phyloP scores from a whole-genome alignment of 2,113 vertebrate genomes.

The Epinephelus fuscoguttatus region DNA sequence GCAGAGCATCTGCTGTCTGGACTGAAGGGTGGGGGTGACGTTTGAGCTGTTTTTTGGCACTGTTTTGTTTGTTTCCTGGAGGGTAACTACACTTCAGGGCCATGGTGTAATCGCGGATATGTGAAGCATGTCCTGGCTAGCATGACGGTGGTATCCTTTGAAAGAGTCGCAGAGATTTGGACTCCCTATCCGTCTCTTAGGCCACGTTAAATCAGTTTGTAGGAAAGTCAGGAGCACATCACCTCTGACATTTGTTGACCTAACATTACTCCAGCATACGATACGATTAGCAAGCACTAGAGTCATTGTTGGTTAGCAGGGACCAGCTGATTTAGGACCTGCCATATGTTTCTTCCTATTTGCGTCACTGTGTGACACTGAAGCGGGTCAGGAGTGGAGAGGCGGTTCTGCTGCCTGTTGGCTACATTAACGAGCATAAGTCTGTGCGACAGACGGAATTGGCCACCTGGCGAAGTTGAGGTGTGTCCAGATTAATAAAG shows the following conservation, averaged over 20 bases:
- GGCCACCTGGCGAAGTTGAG: conserved; percentile 71
- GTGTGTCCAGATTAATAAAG: conserved; percentile 44
- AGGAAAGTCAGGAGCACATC: neutral
- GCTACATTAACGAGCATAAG: conserved; percentile 71
- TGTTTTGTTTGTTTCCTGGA: conserved; percentile 4
- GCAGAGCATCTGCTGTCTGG: conserved; percentile 34
- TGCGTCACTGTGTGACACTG: conserved; percentile 64
- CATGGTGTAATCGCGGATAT: neutral
- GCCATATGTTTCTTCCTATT: conserved; percentile 67
- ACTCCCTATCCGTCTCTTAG: neutral
- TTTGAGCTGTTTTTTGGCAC: neutral
- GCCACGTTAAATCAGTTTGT: neutral
- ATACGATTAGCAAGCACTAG: conserved; percentile 3
- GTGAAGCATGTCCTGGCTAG: neutral
- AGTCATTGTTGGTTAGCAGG: neutral
- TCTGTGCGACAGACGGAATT: conserved; percentile 63
- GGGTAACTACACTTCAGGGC: too few relatives aligned
- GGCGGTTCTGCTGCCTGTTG: conserved; percentile 45
- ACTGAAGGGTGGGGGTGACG: conserved; percentile 3
- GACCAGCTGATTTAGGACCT: conserved; percentile 50
- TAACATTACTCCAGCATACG: neutral
- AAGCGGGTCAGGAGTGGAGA: conserved; percentile 53
- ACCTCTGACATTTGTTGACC: neutral
- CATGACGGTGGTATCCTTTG: neutral
- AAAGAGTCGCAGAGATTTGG: neutral